A percentile compares a stretch with the other conserved stretches of the same genome.
Conservation (phyloP, 1,140 invertebrate genomes). For the Lerema accius region DNA sequence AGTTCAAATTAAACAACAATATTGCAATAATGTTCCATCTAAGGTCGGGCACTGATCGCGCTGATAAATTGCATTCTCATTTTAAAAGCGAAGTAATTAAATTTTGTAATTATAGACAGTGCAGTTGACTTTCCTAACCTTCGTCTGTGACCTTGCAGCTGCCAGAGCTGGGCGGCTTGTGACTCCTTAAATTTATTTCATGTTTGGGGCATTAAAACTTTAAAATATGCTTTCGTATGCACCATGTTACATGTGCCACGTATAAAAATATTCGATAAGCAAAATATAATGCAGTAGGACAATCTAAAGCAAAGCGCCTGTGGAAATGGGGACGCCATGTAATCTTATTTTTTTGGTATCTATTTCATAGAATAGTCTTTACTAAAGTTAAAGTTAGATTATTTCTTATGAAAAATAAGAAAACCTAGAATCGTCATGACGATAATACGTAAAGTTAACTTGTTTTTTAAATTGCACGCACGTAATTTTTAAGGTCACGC, state of each 20-base stretch:
- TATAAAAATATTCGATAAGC: too few species aligned
- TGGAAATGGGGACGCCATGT: too few species aligned
- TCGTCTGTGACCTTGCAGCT: conserved; percentile 47
- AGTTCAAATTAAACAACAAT: too few species aligned
- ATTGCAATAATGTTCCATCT: conserved; percentile 20
- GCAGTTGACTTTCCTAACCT: conserved; percentile 56
- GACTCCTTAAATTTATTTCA: conserved; percentile 24
- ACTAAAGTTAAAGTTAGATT: too few species aligned
- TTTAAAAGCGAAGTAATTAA: conserved; percentile 44
- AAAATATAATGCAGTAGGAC: too few species aligned
- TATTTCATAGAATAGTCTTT: too few species aligned
- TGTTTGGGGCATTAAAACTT: conserved; percentile 25
- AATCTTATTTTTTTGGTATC: too few species aligned
- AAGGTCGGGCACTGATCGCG: conserved; percentile 28
- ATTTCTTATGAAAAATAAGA: too few species aligned
- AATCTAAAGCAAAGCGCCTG: too few species aligned
- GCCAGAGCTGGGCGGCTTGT: conserved; percentile 27
- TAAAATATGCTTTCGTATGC: too few species aligned
- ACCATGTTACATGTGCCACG: too few species aligned
- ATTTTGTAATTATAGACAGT: conserved; percentile 52
- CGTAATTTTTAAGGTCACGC: neutral
- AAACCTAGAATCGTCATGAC: too few species aligned
- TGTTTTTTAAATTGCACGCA: conserved; percentile 1
- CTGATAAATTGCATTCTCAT: conserved; percentile 30
- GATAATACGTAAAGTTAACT: conserved; percentile 14